Evolutionary conservation across 2,113 vertebrate species (phyloP).

Genomic region (Rhynchopsitta pachyrhyncha): DNA sequence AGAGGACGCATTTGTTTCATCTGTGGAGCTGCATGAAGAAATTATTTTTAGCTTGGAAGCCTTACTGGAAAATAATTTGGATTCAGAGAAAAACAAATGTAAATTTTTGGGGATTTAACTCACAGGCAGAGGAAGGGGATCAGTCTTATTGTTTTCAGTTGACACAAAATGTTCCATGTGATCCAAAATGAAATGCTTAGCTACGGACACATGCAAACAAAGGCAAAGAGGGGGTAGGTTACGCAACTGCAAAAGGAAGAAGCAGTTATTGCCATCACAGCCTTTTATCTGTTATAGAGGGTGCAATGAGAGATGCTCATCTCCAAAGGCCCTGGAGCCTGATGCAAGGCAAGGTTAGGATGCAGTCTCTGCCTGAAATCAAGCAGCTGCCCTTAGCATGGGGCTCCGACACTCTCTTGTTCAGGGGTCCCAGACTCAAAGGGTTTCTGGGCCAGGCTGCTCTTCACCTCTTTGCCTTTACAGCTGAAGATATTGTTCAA

Average conservation of each 20-base stretch:
- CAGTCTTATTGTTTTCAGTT: slow-evolving; percentile 57
- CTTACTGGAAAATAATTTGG: slow-evolving; percentile 37
- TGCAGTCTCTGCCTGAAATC: background rate
- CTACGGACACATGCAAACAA: background rate
- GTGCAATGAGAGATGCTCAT: background rate
- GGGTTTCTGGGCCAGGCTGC: background rate
- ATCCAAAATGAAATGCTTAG: slow-evolving; percentile 42
- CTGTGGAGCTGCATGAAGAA: slow-evolving; percentile 8
- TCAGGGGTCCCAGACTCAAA: background rate
- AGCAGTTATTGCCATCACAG: background rate
- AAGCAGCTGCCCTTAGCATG: background rate
- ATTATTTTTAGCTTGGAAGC: slow-evolving; percentile 34
- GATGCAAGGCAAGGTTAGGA: background rate
- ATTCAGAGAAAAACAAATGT: slow-evolving; percentile 33
- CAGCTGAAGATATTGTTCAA: background rate
- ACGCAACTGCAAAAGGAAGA: background rate
- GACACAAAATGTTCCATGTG: slow-evolving; percentile 47
- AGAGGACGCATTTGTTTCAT: background rate
- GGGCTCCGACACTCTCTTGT: rapidly evolving
- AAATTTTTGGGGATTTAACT: slow-evolving; percentile 49
- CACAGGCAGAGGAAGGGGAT: slow-evolving; percentile 1
- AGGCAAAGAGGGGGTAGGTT: background rate
- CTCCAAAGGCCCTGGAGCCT: background rate
- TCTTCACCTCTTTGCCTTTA: background rate
- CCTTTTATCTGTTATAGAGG: background rate